Base-by-base conservation (phyloP, 92 coral and sea anemone species). In the Parazoanthus darwini region DNA sequence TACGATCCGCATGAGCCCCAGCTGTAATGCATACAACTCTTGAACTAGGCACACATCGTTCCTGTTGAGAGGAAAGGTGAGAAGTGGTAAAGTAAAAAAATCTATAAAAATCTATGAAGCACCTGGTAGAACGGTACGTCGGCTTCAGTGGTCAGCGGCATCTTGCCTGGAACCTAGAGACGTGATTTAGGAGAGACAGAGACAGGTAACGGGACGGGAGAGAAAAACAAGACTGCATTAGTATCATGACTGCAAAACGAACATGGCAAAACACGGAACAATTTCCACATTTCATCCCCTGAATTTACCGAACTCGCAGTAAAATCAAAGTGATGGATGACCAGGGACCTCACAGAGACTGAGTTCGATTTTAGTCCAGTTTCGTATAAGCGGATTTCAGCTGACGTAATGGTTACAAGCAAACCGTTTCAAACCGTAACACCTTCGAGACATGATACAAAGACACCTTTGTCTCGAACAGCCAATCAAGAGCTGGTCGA, bases 161-260 rank as follows among this genome's bases (percentile, higher is more conserved):
- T 84, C 87, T 70, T 84, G 67, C 38, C 87, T n/a, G 87, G 87
- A 15, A 84, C 87, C 87, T 84, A 84, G 43, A 84, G 56, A 84
- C 36, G 79, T 42, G 87, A 37, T 71, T 38, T 46, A 70, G 87
- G 87, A 84, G 87, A 84, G 79, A 84, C 87, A 70, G 78, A 84
- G 59, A 72, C 87, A 51, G 87, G 87, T 50, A 84, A 84, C 79
- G 79, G 87, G 87, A 46, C 73, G 70, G 79, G 78, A 80, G 74
- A 86, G 39, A 87, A 74, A 65, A 67, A 86, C 44, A 58, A 80
- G 50, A 39, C 1, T 73, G 63, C 39, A 36, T 77, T 67, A 90
- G 78, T 63, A 86, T 22, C 29, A 65, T 59, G 84, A 87, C 46
- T 76, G 39, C 78, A 68, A n/a, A 29, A 9, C 0, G 18, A 44